Conservation (phyloP, 2,888 invertebrate species). For the Mechanitis mazaeus region DNA sequence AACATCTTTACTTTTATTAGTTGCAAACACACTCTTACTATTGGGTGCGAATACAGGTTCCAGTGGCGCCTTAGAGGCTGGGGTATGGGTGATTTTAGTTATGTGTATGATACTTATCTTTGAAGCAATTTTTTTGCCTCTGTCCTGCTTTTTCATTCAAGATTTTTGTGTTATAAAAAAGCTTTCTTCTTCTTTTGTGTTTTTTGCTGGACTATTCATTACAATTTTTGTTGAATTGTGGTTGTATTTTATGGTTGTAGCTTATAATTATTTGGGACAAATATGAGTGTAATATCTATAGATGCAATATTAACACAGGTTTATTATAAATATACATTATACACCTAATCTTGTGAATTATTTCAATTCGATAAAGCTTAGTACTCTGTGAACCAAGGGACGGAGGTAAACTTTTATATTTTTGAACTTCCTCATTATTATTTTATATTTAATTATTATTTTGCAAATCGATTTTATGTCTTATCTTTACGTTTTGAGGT, state of each 20-base stretch:
- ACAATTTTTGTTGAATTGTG: slow-evolving; percentile 41
- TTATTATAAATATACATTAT: background rate
- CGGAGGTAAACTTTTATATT: too few relatives aligned
- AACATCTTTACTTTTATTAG: slow-evolving; percentile 35
- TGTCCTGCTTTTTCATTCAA: slow-evolving; percentile 40
- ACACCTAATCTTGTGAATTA: too few relatives aligned
- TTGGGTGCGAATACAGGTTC: slow-evolving; percentile 29
- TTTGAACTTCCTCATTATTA: too few relatives aligned
- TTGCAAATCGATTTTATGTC: too few relatives aligned
- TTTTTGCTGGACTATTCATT: slow-evolving; percentile 28
- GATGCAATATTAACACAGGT: background rate
- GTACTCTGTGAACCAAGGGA: too few relatives aligned
- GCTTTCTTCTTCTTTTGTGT: slow-evolving; percentile 27
- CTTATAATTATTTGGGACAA: slow-evolving; percentile 33
- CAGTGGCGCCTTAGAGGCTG: slow-evolving; percentile 17
- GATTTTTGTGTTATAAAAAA: slow-evolving; percentile 38
- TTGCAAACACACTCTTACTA: slow-evolving; percentile 36
- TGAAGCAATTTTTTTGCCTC: slow-evolving; percentile 31
- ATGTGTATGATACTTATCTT: slow-evolving; percentile 35
- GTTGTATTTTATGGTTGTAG: slow-evolving; percentile 46
- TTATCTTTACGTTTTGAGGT: too few relatives aligned
- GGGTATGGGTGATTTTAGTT: slow-evolving; percentile 30
- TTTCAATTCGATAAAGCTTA: too few relatives aligned
- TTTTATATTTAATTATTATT: too few relatives aligned
- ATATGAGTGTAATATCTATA: slow-evolving; percentile 7